Evolutionary conservation across 2,797 vertebrate genomes (phyloP), one percentile per base, ranked within the genome.

Genomic region (Novumbra hubbsi): DNA sequence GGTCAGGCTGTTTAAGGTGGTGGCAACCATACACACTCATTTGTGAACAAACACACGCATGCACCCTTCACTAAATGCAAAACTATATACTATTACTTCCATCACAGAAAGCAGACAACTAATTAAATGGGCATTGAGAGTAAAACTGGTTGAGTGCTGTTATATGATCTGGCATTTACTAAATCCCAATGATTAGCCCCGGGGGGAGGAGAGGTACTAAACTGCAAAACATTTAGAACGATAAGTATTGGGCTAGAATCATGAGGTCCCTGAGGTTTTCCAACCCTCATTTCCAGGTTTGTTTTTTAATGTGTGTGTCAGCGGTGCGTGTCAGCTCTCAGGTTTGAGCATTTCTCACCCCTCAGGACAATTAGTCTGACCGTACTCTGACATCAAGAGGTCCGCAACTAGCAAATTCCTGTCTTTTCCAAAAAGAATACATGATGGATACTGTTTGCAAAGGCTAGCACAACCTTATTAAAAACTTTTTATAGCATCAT

Each of bases 11-110:
- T 41, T 3, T 41, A 41, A 38, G 19, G 16, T 16, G 21, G 55
- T 60, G 24, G 62, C 66, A 74, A 1, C 21, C 49, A 32, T 48
- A 71, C 68, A 55, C 57, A 65, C 41, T 24, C 73, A 63, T 38
- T 68, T 28, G 41, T 67, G 32, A 49, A 74, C 8, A 60, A 32
- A 28, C 15, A 28, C 48, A 50, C 70, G 1, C 55, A 24, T 8
- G 1, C 55, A 4, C 55, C 1, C 55, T 75, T 79, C 57, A 50
- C 50, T 55, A 5, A 55, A 55, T 2, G 50, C 50, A n/a, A 19
- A 55, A 55, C 19, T n/a, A 19, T 8, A 55, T 55, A 55, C 19
- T n/a, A n/a, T n/a, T 55, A 17, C 6, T 7, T 52, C 50, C 7
- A 52, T 15, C 19, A 52, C 17, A 55, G 50, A 55, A 19, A n/a